Evolutionary conservation across 2,888 invertebrate genomes (phyloP).

Genomic region (Hydrotaea diabolus): DNA sequence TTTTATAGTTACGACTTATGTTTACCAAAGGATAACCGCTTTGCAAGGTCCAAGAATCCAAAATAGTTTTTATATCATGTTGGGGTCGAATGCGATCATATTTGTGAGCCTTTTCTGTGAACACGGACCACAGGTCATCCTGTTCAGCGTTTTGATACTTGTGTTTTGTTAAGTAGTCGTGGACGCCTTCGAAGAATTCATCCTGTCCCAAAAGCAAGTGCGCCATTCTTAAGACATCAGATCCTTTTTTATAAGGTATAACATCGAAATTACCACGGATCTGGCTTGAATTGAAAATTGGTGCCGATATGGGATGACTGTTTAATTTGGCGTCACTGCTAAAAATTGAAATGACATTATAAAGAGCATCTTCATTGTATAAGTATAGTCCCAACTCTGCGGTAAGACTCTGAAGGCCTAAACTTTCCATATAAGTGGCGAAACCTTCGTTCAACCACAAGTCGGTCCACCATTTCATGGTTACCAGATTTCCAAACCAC

Average conservation of each 20-base stretch:
- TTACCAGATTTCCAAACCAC: constrained; percentile 85
- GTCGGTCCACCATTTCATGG: constrained; percentile 29
- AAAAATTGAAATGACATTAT: constrained; percentile 82
- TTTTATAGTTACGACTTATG: constrained; percentile 84
- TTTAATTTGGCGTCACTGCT: too few species aligned
- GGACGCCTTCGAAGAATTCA: constrained; percentile 85
- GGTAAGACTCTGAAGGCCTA: too few species aligned
- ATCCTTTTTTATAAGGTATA: constrained; percentile 92
- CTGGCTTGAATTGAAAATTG: constrained; percentile 87
- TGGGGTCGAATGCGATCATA: constrained; percentile 82
- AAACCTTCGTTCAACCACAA: constrained; percentile 83
- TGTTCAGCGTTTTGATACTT: constrained; percentile 89
- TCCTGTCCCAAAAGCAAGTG: constrained; percentile 90
- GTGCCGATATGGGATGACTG: constrained; percentile 90
- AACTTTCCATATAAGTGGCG: constrained; percentile 85
- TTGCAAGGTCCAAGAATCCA: constrained; percentile 94
- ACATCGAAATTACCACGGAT: constrained; percentile 93
- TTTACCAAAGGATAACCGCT: constrained; percentile 91
- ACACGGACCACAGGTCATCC: constrained; percentile 90
- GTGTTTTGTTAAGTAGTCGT: constrained; percentile 85
- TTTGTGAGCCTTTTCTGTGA: constrained; percentile 83
- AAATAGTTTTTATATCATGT: constrained; percentile 86
- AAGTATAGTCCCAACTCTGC: too few species aligned
- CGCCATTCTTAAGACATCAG: constrained; percentile 95
- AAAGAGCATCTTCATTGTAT: too few species aligned